Percentiles rank a stretch among this genome's conserved stretches.
Evolutionary conservation across 2,113 vertebrate species (phyloP).

Genomic region (Oxygymnocypris stewartii): DNA sequence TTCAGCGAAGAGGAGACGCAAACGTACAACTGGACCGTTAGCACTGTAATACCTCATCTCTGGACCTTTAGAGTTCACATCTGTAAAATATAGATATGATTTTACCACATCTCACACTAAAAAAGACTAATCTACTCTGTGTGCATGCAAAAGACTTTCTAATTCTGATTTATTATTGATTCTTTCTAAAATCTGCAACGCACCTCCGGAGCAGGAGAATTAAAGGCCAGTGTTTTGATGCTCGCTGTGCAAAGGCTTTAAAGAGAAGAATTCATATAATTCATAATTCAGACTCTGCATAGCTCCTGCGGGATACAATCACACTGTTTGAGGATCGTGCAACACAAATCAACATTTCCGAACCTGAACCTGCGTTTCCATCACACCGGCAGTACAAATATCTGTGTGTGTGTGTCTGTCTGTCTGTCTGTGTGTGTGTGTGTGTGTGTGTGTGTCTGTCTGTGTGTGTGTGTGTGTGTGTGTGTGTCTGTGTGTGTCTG

Average conservation of each 20-base stretch:
- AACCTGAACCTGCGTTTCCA: not conserved
- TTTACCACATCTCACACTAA: conserved; percentile 15
- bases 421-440: too few relatives aligned
- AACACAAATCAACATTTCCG: not conserved
- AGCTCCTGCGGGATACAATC: not conserved
- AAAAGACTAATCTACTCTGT: conserved; percentile 41
- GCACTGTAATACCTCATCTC: conserved; percentile 10
- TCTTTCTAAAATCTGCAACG: not conserved
- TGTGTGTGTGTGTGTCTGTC: too few relatives aligned
- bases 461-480: too few relatives aligned
- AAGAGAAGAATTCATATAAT: conserved; percentile 51
- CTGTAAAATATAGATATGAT: conserved; percentile 33
- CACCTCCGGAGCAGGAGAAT: not conserved
- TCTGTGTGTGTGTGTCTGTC: not conserved
- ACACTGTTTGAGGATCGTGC: not conserved
- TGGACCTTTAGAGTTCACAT: conserved; percentile 22
- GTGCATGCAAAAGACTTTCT: conserved; percentile 43
- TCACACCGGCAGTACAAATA: not conserved
- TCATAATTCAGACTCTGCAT: conserved; percentile 43
- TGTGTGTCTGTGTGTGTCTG: too few relatives aligned
- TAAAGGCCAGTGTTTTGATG: conserved; percentile 42
- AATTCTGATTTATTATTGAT: not conserved
- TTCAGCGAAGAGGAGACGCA: not conserved
- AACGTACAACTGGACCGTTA: not conserved
- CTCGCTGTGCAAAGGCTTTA: conserved; percentile 44